These are phyloP conservation scores for Cryptosula pallasiana DNA, from an alignment of 2,888 invertebrate species.

Conservation along the genomic window DNA sequence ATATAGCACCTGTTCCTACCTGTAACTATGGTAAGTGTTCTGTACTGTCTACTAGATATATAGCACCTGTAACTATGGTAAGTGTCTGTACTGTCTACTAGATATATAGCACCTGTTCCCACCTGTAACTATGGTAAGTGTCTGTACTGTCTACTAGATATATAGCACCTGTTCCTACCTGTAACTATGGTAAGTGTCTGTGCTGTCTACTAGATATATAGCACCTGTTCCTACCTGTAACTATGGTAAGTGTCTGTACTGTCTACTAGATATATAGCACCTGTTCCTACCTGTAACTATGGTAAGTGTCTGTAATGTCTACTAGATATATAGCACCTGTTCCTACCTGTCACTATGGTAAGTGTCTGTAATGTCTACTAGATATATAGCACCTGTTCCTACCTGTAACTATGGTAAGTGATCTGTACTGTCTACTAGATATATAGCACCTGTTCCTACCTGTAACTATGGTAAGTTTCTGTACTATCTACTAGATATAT, in stretches of 20 bases:
- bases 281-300: conserved; percentile 10
- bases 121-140: conserved; percentile 9
- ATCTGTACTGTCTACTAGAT: no score
- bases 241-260: conserved; percentile 13
- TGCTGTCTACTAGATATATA: not conserved
- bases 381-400: conserved; percentile 11
- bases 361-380: no score
- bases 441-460: conserved; percentile 6
- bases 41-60: no score
- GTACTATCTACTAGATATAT: conserved; percentile 7
- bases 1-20: conserved; percentile 6
- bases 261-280: conserved; percentile 7
- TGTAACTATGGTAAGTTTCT: conserved; percentile 17
- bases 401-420: conserved; percentile 9
- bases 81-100: not conserved
- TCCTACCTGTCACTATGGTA: conserved; percentile 2
- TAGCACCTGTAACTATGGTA: not conserved
- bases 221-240: conserved; percentile 14
- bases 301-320: no score
- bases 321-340: conserved; percentile 12
- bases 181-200: conserved; percentile 17
- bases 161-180: conserved; percentile 3
- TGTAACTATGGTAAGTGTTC: conserved; percentile 17
- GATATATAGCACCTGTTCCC: conserved; percentile 8
- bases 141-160: no score